phyloP scores from a whole-genome alignment of 2,888 invertebrate species.

The Oscheius sp. region DNA sequence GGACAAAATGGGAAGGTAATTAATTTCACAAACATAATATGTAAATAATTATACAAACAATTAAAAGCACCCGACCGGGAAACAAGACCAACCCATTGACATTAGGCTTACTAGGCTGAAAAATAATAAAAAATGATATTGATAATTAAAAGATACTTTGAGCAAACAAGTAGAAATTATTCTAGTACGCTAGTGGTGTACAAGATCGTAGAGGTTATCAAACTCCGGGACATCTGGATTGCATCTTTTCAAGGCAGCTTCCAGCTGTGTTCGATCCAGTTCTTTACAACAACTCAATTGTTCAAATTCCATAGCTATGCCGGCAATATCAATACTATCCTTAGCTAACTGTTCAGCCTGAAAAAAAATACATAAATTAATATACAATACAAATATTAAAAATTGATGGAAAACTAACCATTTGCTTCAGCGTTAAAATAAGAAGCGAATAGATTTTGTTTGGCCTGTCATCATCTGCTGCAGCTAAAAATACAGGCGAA shows the following conservation, averaged over 20 bases:
- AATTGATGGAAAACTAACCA: background rate
- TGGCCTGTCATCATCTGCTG: conserved; percentile 1
- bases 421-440: background rate
- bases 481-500: conserved; percentile 5
- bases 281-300: conserved; percentile 9
- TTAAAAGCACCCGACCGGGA: conserved; percentile 37
- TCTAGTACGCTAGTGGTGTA: conserved; percentile 3
- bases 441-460: conserved; percentile 13
- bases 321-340: background rate
- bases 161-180: conserved; percentile 16
- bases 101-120: conserved; percentile 19
- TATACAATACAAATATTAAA: too few relatives aligned
- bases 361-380: too few relatives aligned
- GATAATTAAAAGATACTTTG: conserved; percentile 1
- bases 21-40: background rate
- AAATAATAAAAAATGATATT: conserved; percentile 4
- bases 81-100: conserved; percentile 35
- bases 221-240: conserved; percentile 6
- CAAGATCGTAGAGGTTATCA: conserved; percentile 1
- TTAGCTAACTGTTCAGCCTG: conserved; percentile 13
- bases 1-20: background rate
- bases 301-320: conserved; percentile 17
- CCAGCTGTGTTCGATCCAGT: conserved; percentile 1
- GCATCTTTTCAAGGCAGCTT: conserved; percentile 18
- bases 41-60: conserved; percentile 6